A percentile compares a stretch with the other conserved stretches of the same genome.
These are phyloP conservation scores for Acleris sparsana DNA, from an alignment of 2,888 invertebrate species.

Conservation along the genomic window DNA sequence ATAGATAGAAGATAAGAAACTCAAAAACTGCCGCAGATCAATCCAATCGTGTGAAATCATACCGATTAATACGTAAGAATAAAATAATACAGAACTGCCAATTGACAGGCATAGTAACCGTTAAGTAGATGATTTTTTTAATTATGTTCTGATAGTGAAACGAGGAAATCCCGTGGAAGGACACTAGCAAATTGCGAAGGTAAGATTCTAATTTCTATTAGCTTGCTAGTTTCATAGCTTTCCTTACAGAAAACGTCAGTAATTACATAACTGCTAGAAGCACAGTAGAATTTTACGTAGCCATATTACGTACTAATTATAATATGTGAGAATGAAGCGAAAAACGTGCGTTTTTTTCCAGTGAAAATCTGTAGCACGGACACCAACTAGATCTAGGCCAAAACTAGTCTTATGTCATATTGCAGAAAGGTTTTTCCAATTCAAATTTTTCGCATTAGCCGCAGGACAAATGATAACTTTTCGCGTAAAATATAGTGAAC, in stretches of 20 bases:
- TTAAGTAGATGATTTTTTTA: constrained; percentile 51
- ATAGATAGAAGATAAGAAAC: constrained; percentile 65
- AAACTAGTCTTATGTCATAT: constrained; percentile 31
- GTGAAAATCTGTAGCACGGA: constrained; percentile 40
- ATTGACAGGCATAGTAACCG: constrained; percentile 58
- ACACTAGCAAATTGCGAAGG: constrained; percentile 37
- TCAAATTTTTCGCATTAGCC: neutral
- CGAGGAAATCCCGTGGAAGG: constrained; percentile 37
- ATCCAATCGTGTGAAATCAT: constrained; percentile 63
- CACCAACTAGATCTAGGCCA: constrained; percentile 61
- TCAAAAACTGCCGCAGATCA: constrained; percentile 53
- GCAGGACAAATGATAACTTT: neutral
- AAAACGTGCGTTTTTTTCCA: constrained; percentile 37
- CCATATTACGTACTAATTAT: neutral
- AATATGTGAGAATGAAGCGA: neutral
- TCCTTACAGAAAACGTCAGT: neutral
- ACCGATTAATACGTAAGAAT: constrained; percentile 66
- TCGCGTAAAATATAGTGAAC: neutral
- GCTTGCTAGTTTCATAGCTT: neutral
- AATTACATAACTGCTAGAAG: constrained; percentile 13
- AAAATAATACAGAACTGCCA: constrained; percentile 53
- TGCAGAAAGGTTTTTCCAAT: neutral
- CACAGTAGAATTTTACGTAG: constrained; percentile 25
- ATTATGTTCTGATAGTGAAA: constrained; percentile 62
- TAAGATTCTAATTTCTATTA: constrained; percentile 41